Evolutionary conservation across 1,140 invertebrate genomes (phyloP), one percentile per base, ranked within the genome.

Genomic region (Riptortus pedestris): DNA sequence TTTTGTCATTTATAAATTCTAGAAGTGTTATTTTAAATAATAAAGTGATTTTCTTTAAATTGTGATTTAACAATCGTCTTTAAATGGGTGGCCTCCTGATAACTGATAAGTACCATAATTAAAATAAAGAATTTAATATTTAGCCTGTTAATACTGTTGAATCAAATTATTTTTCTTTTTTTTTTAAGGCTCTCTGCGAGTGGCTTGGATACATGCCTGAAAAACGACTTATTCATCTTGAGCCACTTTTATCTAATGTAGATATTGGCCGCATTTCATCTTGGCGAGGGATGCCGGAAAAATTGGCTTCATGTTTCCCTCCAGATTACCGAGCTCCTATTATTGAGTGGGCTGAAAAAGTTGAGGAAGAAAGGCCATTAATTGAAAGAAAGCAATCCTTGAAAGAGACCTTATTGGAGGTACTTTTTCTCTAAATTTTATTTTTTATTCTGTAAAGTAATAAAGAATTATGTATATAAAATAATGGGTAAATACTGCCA

Each of bases 261-360:
- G 51, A 55, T 55, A 55, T 26, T 26, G 51, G 20, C 4, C 22
- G 51, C 3, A 55, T 55, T 24, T 16, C 4, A 9, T 55, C 18
- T 18, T 55, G 51, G 51, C 22, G 51, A 24, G 51, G 51, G 16
- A 55, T 55, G 51, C 16, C 51, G 9, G 51, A 55, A 16, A 18
- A 24, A 7, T 12, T 55, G 2, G 51, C 51, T 4, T 18, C 51
- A 3, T 55, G 24, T 55, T 55, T 55, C 24, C 20, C 18, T 14
- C 22, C 18, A 4, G 22, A 55, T 2, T 24, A 55, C 20, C 51
- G 26, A 26, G 18, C 22, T 2, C 51, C 24, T 1, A 14, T 55
- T 0, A 55, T 14, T 4, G 51, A 9, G 2, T 55, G 51, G 51
- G 51, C 51, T 26, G 24, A 55, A 7, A 27, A 2, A 14, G 26